Base-by-base conservation (phyloP, 2,888 invertebrate species). In the Asteroscopus sphinx region DNA sequence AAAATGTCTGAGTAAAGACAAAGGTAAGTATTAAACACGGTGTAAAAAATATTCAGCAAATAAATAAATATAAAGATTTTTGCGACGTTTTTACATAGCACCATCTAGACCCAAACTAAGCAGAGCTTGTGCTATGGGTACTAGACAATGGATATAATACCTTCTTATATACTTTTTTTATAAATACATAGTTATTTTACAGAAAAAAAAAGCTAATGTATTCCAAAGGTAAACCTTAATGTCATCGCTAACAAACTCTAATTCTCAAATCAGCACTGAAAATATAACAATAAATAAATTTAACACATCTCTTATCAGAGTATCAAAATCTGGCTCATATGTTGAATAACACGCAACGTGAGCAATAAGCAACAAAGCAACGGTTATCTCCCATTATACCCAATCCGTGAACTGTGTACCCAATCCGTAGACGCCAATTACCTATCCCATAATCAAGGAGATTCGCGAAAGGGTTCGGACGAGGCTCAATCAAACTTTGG, bases 401-500 rank as follows among this genome's bases (percentile, higher is more conserved):
- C 68, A 68, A 73, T 78, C 80, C 80, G 73, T 80, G 79, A 80
- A 76, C 79, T 74, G 81, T 80, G 79, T 76, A 81, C 77, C 76
- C 84, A 80, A 85, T 83, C 83, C 82, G 76, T 78, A 78, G 78
- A 76, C 71, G 78, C 85, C 89, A 90, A 90, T 91, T 89, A 90
- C 85, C 79, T 82, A 83, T 80, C 82, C 82, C 77, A 83, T 88
- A 90, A 91, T 90, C 84, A 89, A 87, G 86, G 82, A 85, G 83
- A 86, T 85, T 83, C 85, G 81, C 82, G 83, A 89, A 92, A 90
- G 90, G 90, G 88, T 90, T 87, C 82, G 83, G 81, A 82, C 82
- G 83, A 80, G 79, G 84, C 89, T 92, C 92, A 93, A 92, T 93
- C 92, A 93, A 93, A 93, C 85, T 93, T 93, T 90, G 79, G 86